Evolutionary conservation across 2,888 invertebrate species (phyloP).

Genomic region (Dynastes tityus): DNA sequence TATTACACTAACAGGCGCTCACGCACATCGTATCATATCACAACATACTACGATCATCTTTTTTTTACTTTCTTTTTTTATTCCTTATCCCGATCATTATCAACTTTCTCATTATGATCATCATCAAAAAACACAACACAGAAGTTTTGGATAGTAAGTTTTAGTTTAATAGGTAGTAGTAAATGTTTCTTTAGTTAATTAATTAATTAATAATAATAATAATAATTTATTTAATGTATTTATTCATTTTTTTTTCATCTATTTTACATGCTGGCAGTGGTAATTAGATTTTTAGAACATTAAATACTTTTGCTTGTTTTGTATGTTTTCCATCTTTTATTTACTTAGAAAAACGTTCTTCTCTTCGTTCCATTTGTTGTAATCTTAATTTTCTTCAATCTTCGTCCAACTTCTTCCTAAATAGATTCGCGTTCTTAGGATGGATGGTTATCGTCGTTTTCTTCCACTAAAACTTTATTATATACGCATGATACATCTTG

Average conservation of each 20-base stretch:
- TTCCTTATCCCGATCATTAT: no score
- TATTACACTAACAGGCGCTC: slow-evolving; percentile 29
- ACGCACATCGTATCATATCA: slow-evolving; percentile 50
- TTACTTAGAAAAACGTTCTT: slow-evolving; percentile 55
- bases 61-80: no score
- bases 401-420: slow-evolving; percentile 34
- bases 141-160: slow-evolving; percentile 52
- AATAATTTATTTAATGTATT: slow-evolving; percentile 59
- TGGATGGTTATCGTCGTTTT: slow-evolving; percentile 11
- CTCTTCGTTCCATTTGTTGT: slow-evolving; percentile 19
- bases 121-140: slow-evolving; percentile 55
- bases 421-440: background rate
- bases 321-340: slow-evolving; percentile 14
- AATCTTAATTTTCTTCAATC: background rate
- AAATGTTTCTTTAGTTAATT: slow-evolving; percentile 53
- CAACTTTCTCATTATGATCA: background rate
- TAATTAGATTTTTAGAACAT: slow-evolving; percentile 65
- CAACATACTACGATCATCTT: no score
- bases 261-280: slow-evolving; percentile 67
- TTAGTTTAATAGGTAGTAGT: background rate
- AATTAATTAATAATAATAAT: background rate
- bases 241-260: slow-evolving; percentile 56
- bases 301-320: slow-evolving; percentile 54
- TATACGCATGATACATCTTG: background rate
- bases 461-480: slow-evolving; percentile 3